phyloP scores from a whole-genome alignment of 2,797 vertebrate genomes.

The Chrysocyon brachyurus region DNA sequence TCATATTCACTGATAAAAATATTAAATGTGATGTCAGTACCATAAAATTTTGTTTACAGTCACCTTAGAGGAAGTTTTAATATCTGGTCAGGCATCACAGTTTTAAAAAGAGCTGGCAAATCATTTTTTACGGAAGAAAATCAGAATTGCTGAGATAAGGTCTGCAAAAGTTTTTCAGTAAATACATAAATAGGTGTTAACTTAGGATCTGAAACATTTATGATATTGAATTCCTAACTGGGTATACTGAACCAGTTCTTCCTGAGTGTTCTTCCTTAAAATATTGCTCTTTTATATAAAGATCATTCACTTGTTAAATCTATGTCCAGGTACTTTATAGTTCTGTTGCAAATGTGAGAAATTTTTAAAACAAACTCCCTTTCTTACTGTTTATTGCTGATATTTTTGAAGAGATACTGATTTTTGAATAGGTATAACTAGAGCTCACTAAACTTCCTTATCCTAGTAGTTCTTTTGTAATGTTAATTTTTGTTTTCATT shows the following conservation, averaged over 20 bases:
- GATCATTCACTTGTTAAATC: not conserved
- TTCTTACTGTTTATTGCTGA: not conserved
- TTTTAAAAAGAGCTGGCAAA: not conserved
- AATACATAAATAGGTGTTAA: not conserved
- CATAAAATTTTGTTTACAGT: not conserved
- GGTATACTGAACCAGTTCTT: not conserved
- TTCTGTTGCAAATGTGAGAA: not conserved
- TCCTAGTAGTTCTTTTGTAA: not conserved
- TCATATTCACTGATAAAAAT: not conserved
- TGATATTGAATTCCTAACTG: not conserved
- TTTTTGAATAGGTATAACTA: not conserved
- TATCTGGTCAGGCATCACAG: not conserved
- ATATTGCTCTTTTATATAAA: not conserved
- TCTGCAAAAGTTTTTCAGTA: not conserved
- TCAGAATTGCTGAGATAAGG: not conserved
- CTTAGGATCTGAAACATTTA: not conserved
- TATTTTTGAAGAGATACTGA: slow-evolving; percentile 4
- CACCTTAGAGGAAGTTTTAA: not conserved
- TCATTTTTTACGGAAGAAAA: not conserved
- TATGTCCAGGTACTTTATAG: not conserved
- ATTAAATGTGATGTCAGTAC: not conserved
- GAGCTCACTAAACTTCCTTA: not conserved
- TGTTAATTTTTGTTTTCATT: not conserved
- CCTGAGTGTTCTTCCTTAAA: not conserved
- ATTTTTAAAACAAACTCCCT: not conserved